Percentiles rank a stretch among this genome's conserved stretches.
Evolutionary conservation across 2,113 vertebrate species (phyloP).

Genomic region (Puntigrus tetrazona): DNA sequence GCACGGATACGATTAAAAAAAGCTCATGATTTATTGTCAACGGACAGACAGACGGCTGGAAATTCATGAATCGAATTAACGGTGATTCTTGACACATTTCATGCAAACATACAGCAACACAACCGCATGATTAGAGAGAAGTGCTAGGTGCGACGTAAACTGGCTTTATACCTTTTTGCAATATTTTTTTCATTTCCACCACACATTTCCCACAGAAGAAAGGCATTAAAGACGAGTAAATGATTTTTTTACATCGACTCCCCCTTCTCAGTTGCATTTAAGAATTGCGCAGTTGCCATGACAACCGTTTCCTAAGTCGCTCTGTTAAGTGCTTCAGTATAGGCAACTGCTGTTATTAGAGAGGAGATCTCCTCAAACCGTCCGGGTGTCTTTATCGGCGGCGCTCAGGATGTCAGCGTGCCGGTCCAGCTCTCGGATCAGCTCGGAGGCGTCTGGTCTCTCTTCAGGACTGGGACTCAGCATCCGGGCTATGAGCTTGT

Average conservation of each 20-base stretch:
- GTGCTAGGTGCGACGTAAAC: neutral
- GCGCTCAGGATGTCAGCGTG: neutral
- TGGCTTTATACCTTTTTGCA: neutral
- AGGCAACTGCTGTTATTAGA: neutral
- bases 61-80: neutral
- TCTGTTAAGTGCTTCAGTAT: neutral
- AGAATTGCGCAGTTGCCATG: conserved; percentile 4
- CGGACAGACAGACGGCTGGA: neutral
- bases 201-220: neutral
- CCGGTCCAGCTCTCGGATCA: conserved; percentile 47
- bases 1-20: neutral
- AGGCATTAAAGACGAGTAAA: neutral
- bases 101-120: neutral
- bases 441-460: conserved; percentile 58
- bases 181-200: neutral
- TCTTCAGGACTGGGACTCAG: conserved; percentile 56
- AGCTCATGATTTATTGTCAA: neutral
- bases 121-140: neutral
- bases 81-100: neutral
- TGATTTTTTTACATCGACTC: neutral
- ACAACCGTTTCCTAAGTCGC: neutral
- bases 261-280: neutral
- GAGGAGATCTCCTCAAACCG: neutral
- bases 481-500: conserved; percentile 61
- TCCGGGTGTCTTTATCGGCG: neutral